Percentiles rank a stretch among this genome's conserved stretches.
phyloP scores from a whole-genome alignment of 1,140 invertebrate species.

The Drosophila kohkoa region DNA sequence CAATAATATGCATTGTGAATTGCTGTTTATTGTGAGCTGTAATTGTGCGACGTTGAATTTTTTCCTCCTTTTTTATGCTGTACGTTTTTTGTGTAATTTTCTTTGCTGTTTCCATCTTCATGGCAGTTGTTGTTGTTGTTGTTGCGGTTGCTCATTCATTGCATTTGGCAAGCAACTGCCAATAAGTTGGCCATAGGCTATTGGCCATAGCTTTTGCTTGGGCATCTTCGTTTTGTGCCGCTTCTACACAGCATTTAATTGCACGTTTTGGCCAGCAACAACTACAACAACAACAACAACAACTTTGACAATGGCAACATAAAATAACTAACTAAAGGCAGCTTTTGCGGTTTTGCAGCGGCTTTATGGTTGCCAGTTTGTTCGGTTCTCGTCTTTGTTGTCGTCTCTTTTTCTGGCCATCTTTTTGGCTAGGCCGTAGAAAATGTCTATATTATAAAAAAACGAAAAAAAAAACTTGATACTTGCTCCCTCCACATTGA shows the following conservation, averaged over 20 bases:
- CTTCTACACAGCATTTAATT: conserved; percentile 68
- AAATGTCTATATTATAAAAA: conserved; percentile 73
- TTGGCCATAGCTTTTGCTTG: conserved; percentile 55
- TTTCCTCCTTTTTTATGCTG: conserved; percentile 19
- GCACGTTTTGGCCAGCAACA: conserved; percentile 70
- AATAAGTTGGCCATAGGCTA: conserved; percentile 70
- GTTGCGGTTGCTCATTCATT: conserved; percentile 54
- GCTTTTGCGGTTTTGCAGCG: conserved; percentile 35
- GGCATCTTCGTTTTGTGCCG: conserved; percentile 41
- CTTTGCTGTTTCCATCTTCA: conserved; percentile 2
- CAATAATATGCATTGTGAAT: conserved; percentile 70
- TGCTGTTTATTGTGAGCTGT: conserved; percentile 49
- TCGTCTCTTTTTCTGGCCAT: conserved; percentile 22
- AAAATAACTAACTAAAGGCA: conserved; percentile 72
- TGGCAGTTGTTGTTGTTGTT: not conserved
- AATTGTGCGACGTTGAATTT: conserved; percentile 45
- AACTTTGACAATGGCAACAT: conserved; percentile 69
- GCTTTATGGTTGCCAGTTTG: conserved; percentile 25
- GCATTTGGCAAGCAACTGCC: conserved; percentile 75
- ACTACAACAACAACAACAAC: conserved; percentile 47
- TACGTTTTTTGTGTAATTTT: conserved; percentile 58
- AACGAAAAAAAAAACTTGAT: conserved; percentile 37
- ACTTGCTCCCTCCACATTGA: conserved; percentile 13
- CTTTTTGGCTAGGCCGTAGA: conserved; percentile 44
- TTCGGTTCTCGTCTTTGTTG: conserved; percentile 18